These are phyloP conservation scores for Rana temporaria DNA, from an alignment of 2,113 vertebrate genomes.

Conservation along the genomic window DNA sequence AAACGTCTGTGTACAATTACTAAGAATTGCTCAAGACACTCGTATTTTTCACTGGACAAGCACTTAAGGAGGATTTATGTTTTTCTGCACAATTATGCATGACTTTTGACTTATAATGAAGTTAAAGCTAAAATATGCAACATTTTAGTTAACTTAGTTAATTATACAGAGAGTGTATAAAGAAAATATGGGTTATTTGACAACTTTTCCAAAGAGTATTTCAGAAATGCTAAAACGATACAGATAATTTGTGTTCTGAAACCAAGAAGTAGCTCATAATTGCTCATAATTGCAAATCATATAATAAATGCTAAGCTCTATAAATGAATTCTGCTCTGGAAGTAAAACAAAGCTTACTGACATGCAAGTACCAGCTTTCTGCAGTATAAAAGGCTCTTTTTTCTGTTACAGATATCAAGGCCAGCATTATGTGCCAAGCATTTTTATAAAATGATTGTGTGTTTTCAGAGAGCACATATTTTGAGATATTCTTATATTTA, in stretches of 20 bases:
- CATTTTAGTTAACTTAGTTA: slow-evolving; percentile 51
- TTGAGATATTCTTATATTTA: no score
- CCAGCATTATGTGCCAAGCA: slow-evolving; percentile 72
- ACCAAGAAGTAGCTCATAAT: slow-evolving; percentile 84
- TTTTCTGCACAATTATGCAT: slow-evolving; percentile 43
- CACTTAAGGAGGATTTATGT: slow-evolving; percentile 19
- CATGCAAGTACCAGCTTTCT: slow-evolving; percentile 84
- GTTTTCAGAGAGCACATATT: no score
- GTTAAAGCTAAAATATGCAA: slow-evolving; percentile 37
- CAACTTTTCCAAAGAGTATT: slow-evolving; percentile 15
- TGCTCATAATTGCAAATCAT: slow-evolving; percentile 91
- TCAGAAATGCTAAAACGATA: slow-evolving; percentile 69
- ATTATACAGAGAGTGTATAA: slow-evolving; percentile 44
- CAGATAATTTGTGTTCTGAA: slow-evolving; percentile 82
- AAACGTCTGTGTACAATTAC: no score
- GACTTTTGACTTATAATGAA: slow-evolving; percentile 43
- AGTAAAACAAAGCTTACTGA: slow-evolving; percentile 89
- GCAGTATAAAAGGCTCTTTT: slow-evolving; percentile 80
- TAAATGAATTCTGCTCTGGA: slow-evolving; percentile 84
- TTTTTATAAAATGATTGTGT: no score
- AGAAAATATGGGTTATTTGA: slow-evolving; percentile 48
- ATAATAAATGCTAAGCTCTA: slow-evolving; percentile 85
- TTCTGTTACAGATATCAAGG: slow-evolving; percentile 82
- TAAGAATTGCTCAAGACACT: no score
- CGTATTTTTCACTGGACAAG: slow-evolving; percentile 11